Evolutionary conservation across 1,140 invertebrate species (phyloP), one percentile per base, ranked within the genome.

Genomic region (Pemphigus obesinymphae): DNA sequence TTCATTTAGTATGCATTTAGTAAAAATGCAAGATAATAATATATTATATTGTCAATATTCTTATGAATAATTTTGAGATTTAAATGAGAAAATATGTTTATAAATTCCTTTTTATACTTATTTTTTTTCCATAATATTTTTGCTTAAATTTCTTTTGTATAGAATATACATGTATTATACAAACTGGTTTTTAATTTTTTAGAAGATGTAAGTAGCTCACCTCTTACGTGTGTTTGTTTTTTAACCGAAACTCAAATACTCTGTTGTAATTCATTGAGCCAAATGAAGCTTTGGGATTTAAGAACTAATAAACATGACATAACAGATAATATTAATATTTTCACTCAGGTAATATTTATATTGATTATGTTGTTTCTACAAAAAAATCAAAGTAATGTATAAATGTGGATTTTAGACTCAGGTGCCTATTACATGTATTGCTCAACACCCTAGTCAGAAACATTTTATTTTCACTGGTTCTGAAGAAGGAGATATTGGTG

Each of bases 361-460:
- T 11, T 29, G 5, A 31, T 31, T 15, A n/a, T n/a, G 13, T 26
- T 45, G 4, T 73, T 73, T 72, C 48, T 31, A 6, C 8, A 6
- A 0, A 29, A 72, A 72, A 29, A 20, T 43, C 11, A n/a, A 23
- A 66, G n/a, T 15, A n/a, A 66, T 66, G 17, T 73, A 48, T 11
- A 20, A 0, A 50, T 40, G 13, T 76, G 37, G 0, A 8, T 63
- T 80, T 63, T 23, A 80, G 76, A 63, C 26, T 63, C 76, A 80
- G 63, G 76, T 80, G 2, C 76, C 76, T 20, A 43, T 80, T 10
- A 80, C 76, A 31, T 80, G 76, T 43, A 61, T 80, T 80, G 76
- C 76, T 80, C 76, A 80, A 80, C 76, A 80, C 4, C 76, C 76
- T 31, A 80, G 76, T 43, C 76, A 80, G 63, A 80, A 80, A 10